A percentile compares a stretch with the other conserved stretches of the same genome.
Evolutionary conservation across 1,140 invertebrate genomes (phyloP).

Genomic region (Macrobrachium nipponense): DNA sequence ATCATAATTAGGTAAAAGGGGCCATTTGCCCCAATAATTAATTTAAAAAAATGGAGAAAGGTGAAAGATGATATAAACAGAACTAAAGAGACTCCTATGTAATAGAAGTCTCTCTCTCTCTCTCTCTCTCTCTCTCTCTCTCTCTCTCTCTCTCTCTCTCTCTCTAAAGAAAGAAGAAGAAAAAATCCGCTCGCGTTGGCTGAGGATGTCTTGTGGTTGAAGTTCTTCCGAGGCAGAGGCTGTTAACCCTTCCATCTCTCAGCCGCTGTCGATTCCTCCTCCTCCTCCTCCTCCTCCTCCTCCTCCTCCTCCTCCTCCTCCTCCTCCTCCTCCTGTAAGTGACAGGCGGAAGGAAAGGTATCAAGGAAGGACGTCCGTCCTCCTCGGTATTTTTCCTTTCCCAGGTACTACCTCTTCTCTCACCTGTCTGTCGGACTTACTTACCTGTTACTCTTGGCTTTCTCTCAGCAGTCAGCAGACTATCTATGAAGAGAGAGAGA

Average conservation of each 20-base stretch:
- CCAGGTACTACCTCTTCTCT: not conserved
- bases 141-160: no score
- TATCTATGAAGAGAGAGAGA: not conserved
- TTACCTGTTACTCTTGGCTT: not conserved
- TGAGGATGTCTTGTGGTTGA: not conserved
- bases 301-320: slow-evolving; percentile 1
- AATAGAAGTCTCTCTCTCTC: no score
- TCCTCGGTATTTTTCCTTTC: not conserved
- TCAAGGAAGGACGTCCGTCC: not conserved
- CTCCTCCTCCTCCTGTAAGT: not conserved
- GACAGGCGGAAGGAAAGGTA: no score
- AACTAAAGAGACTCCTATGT: no score
- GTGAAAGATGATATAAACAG: no score
- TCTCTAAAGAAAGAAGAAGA: no score
- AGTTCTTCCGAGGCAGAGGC: not conserved
- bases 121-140: no score
- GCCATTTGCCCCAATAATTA: no score
- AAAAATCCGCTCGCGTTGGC: no score
- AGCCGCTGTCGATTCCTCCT: slow-evolving; percentile 3
- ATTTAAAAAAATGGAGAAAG: no score
- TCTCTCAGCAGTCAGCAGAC: not conserved
- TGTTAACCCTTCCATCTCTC: not conserved
- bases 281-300: slow-evolving; percentile 17
- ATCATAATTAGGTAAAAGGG: no score
- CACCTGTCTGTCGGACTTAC: not conserved